Percentiles rank a stretch among this genome's conserved stretches.
Conservation (phyloP, 2,888 invertebrate species). For the Pheosia tremula region DNA sequence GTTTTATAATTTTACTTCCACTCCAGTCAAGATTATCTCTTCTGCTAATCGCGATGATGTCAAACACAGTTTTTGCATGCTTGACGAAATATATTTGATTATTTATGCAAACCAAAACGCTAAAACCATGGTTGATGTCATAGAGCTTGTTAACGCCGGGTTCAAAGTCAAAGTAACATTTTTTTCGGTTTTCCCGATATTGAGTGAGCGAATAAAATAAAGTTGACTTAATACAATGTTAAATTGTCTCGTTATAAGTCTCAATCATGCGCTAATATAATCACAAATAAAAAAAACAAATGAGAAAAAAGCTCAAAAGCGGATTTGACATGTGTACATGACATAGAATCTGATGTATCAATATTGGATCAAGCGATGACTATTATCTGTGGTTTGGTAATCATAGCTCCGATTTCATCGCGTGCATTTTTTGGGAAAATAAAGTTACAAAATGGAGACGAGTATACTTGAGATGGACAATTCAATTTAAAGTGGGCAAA, state of each 20-base stretch:
- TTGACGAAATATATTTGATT: conserved; percentile 14
- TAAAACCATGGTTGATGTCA: conserved; percentile 33
- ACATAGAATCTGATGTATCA: conserved; percentile 68
- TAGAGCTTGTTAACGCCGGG: conserved; percentile 38
- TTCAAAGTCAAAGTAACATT: conserved; percentile 53
- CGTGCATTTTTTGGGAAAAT: conserved; percentile 19
- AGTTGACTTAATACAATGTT: conserved; percentile 73
- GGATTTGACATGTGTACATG: conserved; percentile 76
- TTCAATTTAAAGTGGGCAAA: too few relatives aligned
- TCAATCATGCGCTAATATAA: conserved; percentile 80
- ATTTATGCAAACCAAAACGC: conserved; percentile 20
- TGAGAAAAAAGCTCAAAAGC: conserved; percentile 68
- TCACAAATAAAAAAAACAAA: conserved; percentile 73
- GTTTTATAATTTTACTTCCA: conserved; percentile 15
- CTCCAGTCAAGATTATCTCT: conserved; percentile 5
- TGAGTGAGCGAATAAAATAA: conserved; percentile 74
- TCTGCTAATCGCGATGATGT: conserved; percentile 14
- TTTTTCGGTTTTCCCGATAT: conserved; percentile 58
- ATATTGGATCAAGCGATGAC: conserved; percentile 68
- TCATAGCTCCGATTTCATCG: conserved; percentile 15
- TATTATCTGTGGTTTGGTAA: conserved; percentile 38
- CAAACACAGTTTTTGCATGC: conserved; percentile 21
- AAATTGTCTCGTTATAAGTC: conserved; percentile 77
- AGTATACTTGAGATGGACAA: background rate
- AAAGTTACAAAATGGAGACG: conserved; percentile 4